phyloP scores from a whole-genome alignment of 2,113 vertebrate species.

The Protobothrops mucrosquamatus region DNA sequence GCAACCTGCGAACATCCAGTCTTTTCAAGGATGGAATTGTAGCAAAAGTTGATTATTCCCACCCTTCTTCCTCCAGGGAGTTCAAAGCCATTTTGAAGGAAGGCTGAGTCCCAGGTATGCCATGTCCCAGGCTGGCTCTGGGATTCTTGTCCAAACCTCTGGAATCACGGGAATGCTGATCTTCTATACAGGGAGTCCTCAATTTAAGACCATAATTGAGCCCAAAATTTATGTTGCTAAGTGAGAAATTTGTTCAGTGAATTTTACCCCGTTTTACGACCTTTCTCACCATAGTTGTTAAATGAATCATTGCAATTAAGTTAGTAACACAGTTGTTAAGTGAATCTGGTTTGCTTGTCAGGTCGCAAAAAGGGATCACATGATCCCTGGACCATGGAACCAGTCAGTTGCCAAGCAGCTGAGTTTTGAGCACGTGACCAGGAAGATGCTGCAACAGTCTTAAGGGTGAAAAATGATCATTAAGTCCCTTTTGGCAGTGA shows the following conservation, averaged over 20 bases:
- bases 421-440: background rate
- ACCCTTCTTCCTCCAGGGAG: background rate
- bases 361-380: background rate
- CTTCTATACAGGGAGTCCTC: background rate
- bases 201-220: background rate
- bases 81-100: background rate
- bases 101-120: background rate
- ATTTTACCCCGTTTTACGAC: background rate
- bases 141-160: background rate
- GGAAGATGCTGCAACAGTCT: background rate
- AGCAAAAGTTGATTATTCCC: background rate
- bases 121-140: background rate
- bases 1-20: background rate
- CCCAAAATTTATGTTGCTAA: background rate
- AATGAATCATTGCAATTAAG: background rate
- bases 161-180: background rate
- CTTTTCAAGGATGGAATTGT: background rate
- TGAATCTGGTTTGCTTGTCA: background rate
- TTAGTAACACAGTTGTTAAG: background rate
- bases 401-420: background rate
- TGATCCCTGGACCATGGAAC: background rate
- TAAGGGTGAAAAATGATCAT: background rate
- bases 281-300: background rate
- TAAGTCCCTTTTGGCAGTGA: too few species aligned
- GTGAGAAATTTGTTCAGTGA: background rate